These are phyloP conservation scores for Drosophila ustulata DNA, from an alignment of 2,888 invertebrate species.

Conservation along the genomic window DNA sequence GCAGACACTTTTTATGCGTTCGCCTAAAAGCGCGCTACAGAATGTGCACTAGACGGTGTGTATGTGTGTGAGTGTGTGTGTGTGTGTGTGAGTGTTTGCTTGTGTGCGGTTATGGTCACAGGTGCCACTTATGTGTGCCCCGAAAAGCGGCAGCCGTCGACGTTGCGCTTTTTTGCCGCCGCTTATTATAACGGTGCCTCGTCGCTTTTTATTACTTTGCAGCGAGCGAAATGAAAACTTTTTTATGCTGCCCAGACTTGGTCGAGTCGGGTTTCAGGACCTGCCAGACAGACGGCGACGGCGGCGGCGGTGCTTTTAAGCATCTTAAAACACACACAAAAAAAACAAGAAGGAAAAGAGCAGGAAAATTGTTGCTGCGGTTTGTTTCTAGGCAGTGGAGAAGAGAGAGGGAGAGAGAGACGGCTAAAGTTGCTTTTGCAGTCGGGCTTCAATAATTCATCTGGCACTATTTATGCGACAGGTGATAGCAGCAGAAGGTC, in stretches of 20 bases:
- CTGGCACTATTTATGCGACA: conserved; percentile 77
- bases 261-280: conserved; percentile 35
- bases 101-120: conserved; percentile 69
- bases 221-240: conserved; percentile 60
- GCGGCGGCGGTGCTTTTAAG: conserved; percentile 61
- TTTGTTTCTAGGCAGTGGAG: not conserved
- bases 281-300: conserved; percentile 50
- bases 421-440: conserved; percentile 51
- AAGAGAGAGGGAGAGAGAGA: not conserved
- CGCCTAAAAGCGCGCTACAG: conserved; percentile 56
- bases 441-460: conserved; percentile 76
- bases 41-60: conserved; percentile 38
- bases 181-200: conserved; percentile 62
- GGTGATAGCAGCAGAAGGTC: conserved; percentile 72
- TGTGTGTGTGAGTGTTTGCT: conserved; percentile 36
- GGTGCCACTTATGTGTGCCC: conserved; percentile 75
- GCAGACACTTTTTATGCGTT: conserved; percentile 62
- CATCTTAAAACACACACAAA: conserved; percentile 67
- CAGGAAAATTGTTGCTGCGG: conserved; percentile 22
- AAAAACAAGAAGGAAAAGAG: not conserved
- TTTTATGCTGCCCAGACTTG: conserved; percentile 65
- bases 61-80: conserved; percentile 9
- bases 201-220: conserved; percentile 61
- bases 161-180: conserved; percentile 48
- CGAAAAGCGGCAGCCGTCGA: conserved; percentile 34